phyloP scores from a whole-genome alignment of 2,888 invertebrate genomes.

The Tipula lateralis region DNA sequence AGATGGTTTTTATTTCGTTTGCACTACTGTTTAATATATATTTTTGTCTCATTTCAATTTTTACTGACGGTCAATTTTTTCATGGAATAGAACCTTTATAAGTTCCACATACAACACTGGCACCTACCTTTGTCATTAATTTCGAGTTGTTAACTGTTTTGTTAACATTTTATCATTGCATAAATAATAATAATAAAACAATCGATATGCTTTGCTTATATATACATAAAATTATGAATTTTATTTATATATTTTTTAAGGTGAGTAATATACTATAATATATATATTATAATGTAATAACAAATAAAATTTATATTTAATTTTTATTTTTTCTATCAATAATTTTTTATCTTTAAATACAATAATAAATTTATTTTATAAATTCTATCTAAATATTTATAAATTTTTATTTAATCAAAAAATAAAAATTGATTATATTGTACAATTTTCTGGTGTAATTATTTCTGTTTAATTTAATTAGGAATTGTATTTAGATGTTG shows the following conservation, averaged over 20 bases:
- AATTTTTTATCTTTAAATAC: background rate
- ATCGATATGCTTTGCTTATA: background rate
- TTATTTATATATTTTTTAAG: background rate
- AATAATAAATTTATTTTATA: background rate
- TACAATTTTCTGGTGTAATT: background rate
- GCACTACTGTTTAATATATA: too few species aligned
- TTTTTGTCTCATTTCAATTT: too few species aligned
- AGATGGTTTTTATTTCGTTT: too few species aligned
- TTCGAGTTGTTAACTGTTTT: too few species aligned
- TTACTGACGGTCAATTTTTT: too few species aligned
- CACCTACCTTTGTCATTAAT: too few species aligned
- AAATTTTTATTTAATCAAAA: background rate
- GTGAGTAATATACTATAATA: background rate
- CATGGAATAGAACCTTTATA: too few species aligned
- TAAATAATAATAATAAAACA: background rate
- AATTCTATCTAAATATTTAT: slow-evolving; percentile 4
- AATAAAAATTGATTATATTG: background rate
- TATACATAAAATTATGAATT: background rate
- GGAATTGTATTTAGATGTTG: background rate
- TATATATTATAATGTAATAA: background rate
- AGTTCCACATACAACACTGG: too few species aligned
- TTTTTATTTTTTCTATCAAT: background rate
- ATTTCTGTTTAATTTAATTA: background rate
- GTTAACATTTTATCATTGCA: background rate
- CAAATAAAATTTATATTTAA: background rate